phyloP scores from a whole-genome alignment of 2,797 vertebrate genomes.

The Cynopterus sphinx region DNA sequence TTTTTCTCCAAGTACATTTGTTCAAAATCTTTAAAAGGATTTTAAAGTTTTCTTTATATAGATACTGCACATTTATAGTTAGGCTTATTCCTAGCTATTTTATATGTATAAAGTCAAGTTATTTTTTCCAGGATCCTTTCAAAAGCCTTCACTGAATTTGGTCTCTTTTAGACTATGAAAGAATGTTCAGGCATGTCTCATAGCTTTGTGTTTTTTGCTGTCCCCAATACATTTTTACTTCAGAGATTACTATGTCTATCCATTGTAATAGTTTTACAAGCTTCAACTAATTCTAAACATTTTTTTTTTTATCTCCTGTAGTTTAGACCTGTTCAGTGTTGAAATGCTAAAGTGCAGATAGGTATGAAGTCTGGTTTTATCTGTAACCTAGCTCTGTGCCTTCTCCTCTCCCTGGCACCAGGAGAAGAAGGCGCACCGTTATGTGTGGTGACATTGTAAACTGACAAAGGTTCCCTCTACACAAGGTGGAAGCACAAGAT shows the following conservation, averaged over 20 bases:
- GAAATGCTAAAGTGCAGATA: not conserved
- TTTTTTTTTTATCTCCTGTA: not conserved
- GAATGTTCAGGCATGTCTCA: not conserved
- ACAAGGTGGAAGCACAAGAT: rapidly evolving
- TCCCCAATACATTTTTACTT: not conserved
- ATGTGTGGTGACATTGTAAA: rapidly evolving
- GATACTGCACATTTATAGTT: not conserved
- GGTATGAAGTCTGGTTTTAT: not conserved
- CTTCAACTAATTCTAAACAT: not conserved
- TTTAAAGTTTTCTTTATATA: not conserved
- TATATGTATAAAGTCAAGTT: not conserved
- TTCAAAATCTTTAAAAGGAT: not conserved
- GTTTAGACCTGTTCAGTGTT: not conserved
- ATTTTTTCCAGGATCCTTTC: not conserved
- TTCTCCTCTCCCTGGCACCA: no score
- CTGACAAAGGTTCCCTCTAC: no score
- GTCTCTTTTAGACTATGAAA: not conserved
- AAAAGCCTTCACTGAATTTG: not conserved
- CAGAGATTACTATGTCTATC: not conserved
- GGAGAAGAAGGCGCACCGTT: rapidly evolving
- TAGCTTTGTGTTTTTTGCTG: not conserved
- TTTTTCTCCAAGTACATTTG: not conserved
- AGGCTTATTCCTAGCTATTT: not conserved
- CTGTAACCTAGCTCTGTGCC: not conserved
- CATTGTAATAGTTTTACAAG: not conserved